Evolutionary conservation across 1,140 invertebrate genomes (phyloP).

Genomic region (Myzus persicae): DNA sequence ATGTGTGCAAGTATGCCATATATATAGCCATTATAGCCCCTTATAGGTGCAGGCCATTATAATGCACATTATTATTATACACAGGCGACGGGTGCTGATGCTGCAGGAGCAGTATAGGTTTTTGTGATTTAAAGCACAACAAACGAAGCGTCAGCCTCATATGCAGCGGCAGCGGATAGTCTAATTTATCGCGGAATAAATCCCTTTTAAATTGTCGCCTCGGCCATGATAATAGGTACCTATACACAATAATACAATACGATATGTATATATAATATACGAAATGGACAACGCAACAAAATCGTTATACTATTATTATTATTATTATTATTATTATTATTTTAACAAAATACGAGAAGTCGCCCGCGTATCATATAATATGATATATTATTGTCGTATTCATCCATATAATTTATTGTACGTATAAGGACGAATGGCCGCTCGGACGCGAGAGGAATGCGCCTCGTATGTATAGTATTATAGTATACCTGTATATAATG

Average conservation of each 20-base stretch:
- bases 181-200: constrained; percentile 47
- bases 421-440: not conserved
- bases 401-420: not conserved
- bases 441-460: not conserved
- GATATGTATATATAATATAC: not conserved
- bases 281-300: not conserved
- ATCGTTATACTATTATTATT: no score
- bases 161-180: not conserved
- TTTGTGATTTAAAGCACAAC: constrained; percentile 55
- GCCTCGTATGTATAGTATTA: not conserved
- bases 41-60: not conserved
- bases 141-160: not conserved
- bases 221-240: not conserved
- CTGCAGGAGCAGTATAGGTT: not conserved
- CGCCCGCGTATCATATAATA: not conserved
- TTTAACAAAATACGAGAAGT: not conserved
- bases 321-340: no score
- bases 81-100: not conserved
- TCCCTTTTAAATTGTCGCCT: constrained; percentile 51
- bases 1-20: not conserved
- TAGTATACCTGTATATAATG: not conserved
- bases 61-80: not conserved
- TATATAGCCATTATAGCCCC: no score
- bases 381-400: not conserved
- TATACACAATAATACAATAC: no score